Evolutionary conservation across 2,797 vertebrate species (phyloP), one percentile per base, ranked within the genome.

Genomic region (Hydrolagus colliei): DNA sequence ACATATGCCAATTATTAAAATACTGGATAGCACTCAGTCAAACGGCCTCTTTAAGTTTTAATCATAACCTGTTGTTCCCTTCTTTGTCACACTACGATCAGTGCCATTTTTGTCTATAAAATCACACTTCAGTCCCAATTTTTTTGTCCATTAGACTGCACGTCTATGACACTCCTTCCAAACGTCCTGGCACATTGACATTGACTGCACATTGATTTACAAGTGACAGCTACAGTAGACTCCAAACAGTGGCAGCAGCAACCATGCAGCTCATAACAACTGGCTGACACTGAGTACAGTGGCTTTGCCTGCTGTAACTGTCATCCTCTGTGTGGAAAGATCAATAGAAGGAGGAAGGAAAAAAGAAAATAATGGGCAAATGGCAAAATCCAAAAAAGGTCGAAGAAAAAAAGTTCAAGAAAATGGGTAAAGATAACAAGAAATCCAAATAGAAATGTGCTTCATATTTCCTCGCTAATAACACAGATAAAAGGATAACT

Each of bases 31-130:
- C 16, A 4, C 62, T 65, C 9, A 65, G 8, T 22, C 16, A 16
- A 59, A 62, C 63, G 13, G 16, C 13, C 6, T 62, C 61, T 80
- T 8, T 20, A 12, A 8, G 11, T 2, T 4, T 65, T 27, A 82
- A 82, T 9, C 63, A 67, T 35, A 16, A 6, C 63, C 10, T 68
- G 22, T 61, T n/a, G 27, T 73, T 32, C 27, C 18, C 35, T 3
- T 52, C 71, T 16, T 68, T 84, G 65, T 4, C 79, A 35, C 65
- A 84, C 9, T 67, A 67, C 18, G 79, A 20, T 67, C 16, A 82
- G 7, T 82, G 20, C 79, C 16, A 82, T 82, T 68, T 10, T 84
- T 84, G 62, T 67, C 65, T 18, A 13, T 35, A 84, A 52, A 84
- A 52, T 41, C 13, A 67, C 14, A 65, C 22, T 27, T 82, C 18